phyloP scores from a whole-genome alignment of 2,888 invertebrate species.

The Corythucha ciliata region DNA sequence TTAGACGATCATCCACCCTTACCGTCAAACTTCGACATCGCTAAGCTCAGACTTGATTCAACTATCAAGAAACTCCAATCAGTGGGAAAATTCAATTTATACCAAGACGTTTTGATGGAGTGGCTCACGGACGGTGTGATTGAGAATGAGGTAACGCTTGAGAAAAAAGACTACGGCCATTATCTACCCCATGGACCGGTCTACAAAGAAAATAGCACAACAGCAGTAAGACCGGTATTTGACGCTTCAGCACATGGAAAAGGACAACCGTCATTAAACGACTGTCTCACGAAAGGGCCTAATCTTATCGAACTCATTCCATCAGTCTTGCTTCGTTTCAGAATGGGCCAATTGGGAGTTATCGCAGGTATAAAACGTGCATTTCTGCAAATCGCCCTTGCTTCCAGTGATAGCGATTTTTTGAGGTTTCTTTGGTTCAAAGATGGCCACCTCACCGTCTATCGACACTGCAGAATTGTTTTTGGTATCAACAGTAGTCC shows the following conservation, averaged over 20 bases:
- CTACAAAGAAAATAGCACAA: slow-evolving; percentile 12
- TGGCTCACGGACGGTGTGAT: slow-evolving; percentile 18
- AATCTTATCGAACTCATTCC: slow-evolving; percentile 32
- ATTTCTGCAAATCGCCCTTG: slow-evolving; percentile 37
- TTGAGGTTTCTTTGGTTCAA: slow-evolving; percentile 34
- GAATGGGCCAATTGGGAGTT: slow-evolving; percentile 25
- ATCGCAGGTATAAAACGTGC: slow-evolving; percentile 36
- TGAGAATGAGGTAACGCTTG: slow-evolving; percentile 5
- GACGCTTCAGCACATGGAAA: slow-evolving; percentile 26
- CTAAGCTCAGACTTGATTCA: background rate
- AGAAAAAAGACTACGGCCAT: slow-evolving; percentile 2
- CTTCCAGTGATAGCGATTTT: slow-evolving; percentile 35
- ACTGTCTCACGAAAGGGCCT: slow-evolving; percentile 33
- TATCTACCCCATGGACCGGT: slow-evolving; percentile 21
- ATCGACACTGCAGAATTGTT: slow-evolving; percentile 19
- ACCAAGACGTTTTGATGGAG: slow-evolving; percentile 10
- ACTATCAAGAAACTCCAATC: slow-evolving; percentile 7
- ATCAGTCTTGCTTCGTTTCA: slow-evolving; percentile 23
- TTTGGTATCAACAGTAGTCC: slow-evolving; percentile 24
- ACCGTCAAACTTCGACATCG: slow-evolving; percentile 4
- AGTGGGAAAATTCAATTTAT: background rate
- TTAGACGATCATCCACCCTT: slow-evolving; percentile 12
- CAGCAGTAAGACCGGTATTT: slow-evolving; percentile 16
- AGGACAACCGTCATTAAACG: slow-evolving; percentile 29
- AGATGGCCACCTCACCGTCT: slow-evolving; percentile 8